Conservation (phyloP, 2,113 vertebrate species). For the Rhabdomys dilectus region DNA sequence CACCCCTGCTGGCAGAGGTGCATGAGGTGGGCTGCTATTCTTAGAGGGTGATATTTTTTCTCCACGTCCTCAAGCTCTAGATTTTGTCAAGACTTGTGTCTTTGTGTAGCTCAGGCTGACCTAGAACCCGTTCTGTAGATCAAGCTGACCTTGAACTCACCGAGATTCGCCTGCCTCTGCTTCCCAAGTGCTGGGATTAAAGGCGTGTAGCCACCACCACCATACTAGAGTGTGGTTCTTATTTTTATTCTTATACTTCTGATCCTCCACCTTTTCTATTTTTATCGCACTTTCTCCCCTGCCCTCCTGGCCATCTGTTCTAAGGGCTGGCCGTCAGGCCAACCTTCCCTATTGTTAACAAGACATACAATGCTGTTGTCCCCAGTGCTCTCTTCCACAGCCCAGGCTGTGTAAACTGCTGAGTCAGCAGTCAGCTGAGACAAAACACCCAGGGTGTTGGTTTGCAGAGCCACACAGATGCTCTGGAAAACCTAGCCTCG, state of each 20-base stretch:
- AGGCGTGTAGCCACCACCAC: background rate
- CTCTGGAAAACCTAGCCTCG: slow-evolving; percentile 80
- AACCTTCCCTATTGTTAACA: slow-evolving; percentile 80
- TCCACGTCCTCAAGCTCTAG: background rate
- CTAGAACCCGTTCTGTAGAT: background rate
- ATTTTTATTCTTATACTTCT: slow-evolving; percentile 7
- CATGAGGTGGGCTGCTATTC: background rate
- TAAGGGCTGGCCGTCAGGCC: slow-evolving; percentile 78
- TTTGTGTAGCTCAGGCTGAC: background rate
- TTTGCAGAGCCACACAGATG: slow-evolving; percentile 48
- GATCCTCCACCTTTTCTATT: background rate
- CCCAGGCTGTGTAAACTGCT: slow-evolving; percentile 79
- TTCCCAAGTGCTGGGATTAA: background rate
- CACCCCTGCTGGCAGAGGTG: background rate
- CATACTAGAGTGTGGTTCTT: background rate
- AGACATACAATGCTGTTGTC: slow-evolving; percentile 74
- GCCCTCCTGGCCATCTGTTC: background rate
- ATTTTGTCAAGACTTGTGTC: background rate
- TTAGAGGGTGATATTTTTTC: background rate
- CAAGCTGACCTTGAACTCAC: background rate
- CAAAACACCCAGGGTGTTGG: slow-evolving; percentile 72
- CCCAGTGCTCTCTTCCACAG: background rate
- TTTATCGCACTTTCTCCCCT: slow-evolving; percentile 22
- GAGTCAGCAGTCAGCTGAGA: slow-evolving; percentile 86
- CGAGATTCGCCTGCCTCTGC: background rate